Percentiles rank a stretch among this genome's conserved stretches.
phyloP scores from a whole-genome alignment of 2,797 vertebrate species.

The Harpagifer antarcticus region DNA sequence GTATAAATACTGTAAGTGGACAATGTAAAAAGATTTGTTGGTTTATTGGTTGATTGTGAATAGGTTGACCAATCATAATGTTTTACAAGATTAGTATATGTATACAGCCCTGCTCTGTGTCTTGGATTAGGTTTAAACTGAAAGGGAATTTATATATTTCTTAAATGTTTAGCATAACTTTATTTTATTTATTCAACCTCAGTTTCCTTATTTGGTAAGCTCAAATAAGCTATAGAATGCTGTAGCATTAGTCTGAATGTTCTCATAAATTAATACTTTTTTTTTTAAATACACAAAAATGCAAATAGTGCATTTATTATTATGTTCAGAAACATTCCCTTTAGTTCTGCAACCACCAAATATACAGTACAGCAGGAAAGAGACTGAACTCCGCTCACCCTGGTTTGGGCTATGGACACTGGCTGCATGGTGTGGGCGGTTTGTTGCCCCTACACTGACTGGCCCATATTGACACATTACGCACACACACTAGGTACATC shows the following conservation, averaged over 20 bases:
- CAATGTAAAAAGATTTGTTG: not conserved
- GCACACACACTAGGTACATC: too few species aligned
- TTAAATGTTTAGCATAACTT: not conserved
- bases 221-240: conserved; percentile 63
- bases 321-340: not conserved
- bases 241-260: conserved; percentile 55
- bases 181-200: conserved; percentile 27
- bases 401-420: too few species aligned
- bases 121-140: not conserved
- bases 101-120: not conserved
- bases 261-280: conserved; percentile 65
- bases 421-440: too few species aligned
- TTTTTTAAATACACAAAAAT: conserved; percentile 28
- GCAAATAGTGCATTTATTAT: conserved; percentile 16
- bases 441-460: too few species aligned
- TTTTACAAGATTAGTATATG: not conserved
- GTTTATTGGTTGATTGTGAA: conserved; percentile 1
- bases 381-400: not conserved
- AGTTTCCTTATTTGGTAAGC: conserved; percentile 63
- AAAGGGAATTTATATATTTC: not conserved
- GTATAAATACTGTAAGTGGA: not conserved
- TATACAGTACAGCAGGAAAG: not conserved
- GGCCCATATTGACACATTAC: too few species aligned
- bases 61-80: not conserved
- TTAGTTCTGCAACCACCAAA: conserved; percentile 4